Percentiles rank a stretch among this genome's conserved stretches.
Conservation (phyloP, 2,113 vertebrate genomes). For the Poeciliopsis occidentalis region DNA sequence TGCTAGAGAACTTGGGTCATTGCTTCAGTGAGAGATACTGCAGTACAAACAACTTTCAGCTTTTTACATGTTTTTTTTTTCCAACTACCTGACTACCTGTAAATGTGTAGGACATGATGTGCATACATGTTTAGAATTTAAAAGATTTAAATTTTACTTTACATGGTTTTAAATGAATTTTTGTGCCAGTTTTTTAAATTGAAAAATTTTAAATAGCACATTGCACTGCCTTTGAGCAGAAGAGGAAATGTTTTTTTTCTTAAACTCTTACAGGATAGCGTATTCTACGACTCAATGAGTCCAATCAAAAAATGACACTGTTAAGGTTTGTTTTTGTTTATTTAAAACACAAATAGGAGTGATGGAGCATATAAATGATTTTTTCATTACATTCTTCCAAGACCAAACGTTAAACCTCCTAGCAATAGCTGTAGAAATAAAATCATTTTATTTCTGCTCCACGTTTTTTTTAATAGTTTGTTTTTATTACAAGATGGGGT, state of each 20-base stretch:
- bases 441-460: conserved; percentile 14
- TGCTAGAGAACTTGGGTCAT: too few relatives aligned
- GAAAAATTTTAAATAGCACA: too few relatives aligned
- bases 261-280: background rate
- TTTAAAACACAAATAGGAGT: background rate
- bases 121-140: too few relatives aligned
- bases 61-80: too few relatives aligned
- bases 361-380: background rate
- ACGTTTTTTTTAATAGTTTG: conserved; percentile 33
- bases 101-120: too few relatives aligned
- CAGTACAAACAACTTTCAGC: too few relatives aligned
- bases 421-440: conserved; percentile 14
- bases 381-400: background rate
- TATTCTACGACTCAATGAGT: background rate
- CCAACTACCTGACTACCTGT: too few relatives aligned
- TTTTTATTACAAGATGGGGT: conserved; percentile 48
- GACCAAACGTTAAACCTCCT: background rate
- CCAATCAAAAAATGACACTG: background rate
- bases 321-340: background rate
- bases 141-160: too few relatives aligned
- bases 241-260: background rate
- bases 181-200: too few relatives aligned
- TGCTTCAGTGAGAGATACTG: too few relatives aligned
- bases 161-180: too few relatives aligned
- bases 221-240: background rate